Percentiles rank a stretch among this genome's conserved stretches.
phyloP scores from a whole-genome alignment of 2,797 vertebrate species.

The Bradypodion pumilum region DNA sequence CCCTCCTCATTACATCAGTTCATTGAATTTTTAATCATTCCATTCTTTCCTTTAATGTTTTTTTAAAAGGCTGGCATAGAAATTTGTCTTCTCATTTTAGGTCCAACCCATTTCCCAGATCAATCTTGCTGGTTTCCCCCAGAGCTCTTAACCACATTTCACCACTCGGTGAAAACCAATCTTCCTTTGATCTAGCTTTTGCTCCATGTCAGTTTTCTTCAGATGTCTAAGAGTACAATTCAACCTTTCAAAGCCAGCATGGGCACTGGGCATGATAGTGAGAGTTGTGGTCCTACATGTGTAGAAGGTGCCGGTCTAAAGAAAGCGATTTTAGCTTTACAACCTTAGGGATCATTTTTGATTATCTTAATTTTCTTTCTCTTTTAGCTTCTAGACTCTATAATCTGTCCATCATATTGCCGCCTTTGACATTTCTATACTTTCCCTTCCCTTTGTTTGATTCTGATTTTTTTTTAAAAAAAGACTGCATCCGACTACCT shows the following conservation, averaged over 20 bases:
- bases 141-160: neutral
- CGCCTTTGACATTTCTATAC: neutral
- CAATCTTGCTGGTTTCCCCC: neutral
- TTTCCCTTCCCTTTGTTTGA: neutral
- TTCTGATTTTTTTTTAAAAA: neutral
- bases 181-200: neutral
- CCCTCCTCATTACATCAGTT: neutral
- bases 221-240: neutral
- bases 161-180: neutral
- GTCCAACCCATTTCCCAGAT: neutral
- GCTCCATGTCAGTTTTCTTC: neutral
- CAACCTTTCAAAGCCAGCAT: neutral
- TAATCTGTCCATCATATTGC: neutral
- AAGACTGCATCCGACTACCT: too few relatives aligned
- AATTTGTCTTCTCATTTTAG: neutral
- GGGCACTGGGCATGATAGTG: neutral
- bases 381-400: neutral
- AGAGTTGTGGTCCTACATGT: neutral
- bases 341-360: neutral
- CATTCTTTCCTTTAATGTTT: neutral
- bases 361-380: neutral
- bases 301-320: neutral
- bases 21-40: neutral
- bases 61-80: neutral
- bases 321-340: neutral